Evolutionary conservation across 2,113 vertebrate species (phyloP), one percentile per base, ranked within the genome.

Genomic region (Eretmochelys imbricata): DNA sequence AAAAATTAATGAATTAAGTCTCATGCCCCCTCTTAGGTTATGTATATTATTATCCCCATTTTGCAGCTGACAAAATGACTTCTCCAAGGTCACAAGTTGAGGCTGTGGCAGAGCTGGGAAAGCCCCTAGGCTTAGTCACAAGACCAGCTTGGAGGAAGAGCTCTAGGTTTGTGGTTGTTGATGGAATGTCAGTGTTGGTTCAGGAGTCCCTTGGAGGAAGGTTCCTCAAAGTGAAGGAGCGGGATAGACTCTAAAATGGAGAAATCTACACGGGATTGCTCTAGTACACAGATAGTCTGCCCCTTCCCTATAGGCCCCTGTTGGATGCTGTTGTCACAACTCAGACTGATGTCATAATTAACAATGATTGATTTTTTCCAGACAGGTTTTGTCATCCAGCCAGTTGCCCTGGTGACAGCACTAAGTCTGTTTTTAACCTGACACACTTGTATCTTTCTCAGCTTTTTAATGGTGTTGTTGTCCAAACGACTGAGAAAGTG

Each of bases 321-420:
- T 48, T 90, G 27, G 10, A 46, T 25, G 24, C 76, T 0, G 0
- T 31, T 88, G 93, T 94, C 89, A 93, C 93, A 80, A 83, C 84
- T 84, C 82, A 69, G 42, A 88, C 57, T 96, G 92, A 96, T 94
- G 82, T 95, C 87, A 88, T 96, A 95, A 94, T 97, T 95, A 96
- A 65, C 53, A 92, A 65, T 93, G 80, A 96, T 96, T 92, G 97
- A 96, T 93, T n/a, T 92, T 93, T 90, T 95, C 91, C 75, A 53
- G 69, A 79, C 95, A 53, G 38, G 49, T 82, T 94, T 96, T 94
- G 53, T 94, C 89, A 96, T 76, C 72, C 1, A 12, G 75, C 79
- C 87, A 72, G 97, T 97, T 97, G 97, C 93, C 96, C 83, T 0
- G 89, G 95, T 91, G 95, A 97, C 94, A 88, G 87, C 50, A 53